phyloP scores from a whole-genome alignment of 2,888 invertebrate species.

The Plebejus anna region DNA sequence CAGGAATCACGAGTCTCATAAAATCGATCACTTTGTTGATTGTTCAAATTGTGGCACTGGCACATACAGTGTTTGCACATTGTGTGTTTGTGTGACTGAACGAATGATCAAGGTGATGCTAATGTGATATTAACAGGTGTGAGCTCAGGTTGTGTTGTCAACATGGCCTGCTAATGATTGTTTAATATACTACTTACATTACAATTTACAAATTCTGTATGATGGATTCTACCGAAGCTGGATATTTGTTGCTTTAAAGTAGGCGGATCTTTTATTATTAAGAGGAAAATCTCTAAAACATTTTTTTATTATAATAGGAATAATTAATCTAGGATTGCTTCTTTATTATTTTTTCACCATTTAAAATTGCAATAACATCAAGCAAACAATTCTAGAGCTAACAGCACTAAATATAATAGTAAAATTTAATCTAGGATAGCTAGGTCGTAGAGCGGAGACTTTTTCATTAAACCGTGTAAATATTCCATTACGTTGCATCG shows the following conservation, averaged over 20 bases:
- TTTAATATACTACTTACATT: no score
- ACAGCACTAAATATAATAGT: no score
- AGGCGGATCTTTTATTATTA: no score
- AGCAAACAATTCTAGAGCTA: not conserved
- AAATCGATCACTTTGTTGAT: slow-evolving; percentile 17
- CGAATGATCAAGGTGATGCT: not conserved
- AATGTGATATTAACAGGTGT: not conserved
- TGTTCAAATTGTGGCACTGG: not conserved
- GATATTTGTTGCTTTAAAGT: no score
- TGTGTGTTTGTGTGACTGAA: not conserved
- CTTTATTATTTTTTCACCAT: no score
- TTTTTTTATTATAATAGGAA: no score
- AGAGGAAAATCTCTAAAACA: no score
- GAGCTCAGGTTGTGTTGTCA: not conserved
- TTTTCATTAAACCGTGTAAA: not conserved
- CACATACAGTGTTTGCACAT: not conserved
- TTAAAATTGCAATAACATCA: no score
- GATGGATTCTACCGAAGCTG: no score
- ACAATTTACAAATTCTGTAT: no score
- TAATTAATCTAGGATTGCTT: no score
- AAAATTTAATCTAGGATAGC: not conserved
- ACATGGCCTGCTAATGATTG: no score
- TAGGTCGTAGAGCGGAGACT: not conserved
- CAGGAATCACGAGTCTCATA: slow-evolving; percentile 12
- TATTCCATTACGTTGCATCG: slow-evolving; percentile 5